phyloP scores from a whole-genome alignment of 2,888 invertebrate genomes.

The Pandemis corylana region DNA sequence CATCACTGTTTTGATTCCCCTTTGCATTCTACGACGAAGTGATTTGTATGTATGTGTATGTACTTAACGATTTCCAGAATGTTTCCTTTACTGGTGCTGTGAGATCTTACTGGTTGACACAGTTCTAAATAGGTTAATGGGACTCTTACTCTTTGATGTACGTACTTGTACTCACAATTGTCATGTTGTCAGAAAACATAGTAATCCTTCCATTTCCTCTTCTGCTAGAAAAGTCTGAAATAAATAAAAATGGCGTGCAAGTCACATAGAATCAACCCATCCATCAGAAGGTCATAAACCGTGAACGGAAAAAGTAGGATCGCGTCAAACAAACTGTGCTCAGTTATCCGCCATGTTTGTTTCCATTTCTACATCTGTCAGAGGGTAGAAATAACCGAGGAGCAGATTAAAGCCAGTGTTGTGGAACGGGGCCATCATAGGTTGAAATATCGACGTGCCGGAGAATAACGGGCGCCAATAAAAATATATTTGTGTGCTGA shows the following conservation, averaged over 20 bases:
- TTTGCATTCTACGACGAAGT: too few relatives aligned
- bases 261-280: constrained; percentile 3
- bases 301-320: constrained; percentile 20
- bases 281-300: constrained; percentile 1
- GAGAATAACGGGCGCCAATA: constrained; percentile 22
- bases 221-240: background rate
- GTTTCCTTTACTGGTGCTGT: too few relatives aligned
- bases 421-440: constrained; percentile 34
- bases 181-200: too few relatives aligned
- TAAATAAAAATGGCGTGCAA: background rate
- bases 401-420: constrained; percentile 39
- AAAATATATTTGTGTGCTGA: constrained; percentile 38
- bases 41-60: too few relatives aligned
- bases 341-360: constrained; percentile 36
- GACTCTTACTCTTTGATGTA: too few relatives aligned
- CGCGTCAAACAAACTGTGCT: constrained; percentile 11
- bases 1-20: too few relatives aligned
- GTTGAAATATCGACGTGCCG: constrained; percentile 35
- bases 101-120: too few relatives aligned
- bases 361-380: constrained; percentile 34
- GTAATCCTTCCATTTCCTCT: too few relatives aligned
- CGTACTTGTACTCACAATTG: too few relatives aligned
- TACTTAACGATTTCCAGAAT: too few relatives aligned
- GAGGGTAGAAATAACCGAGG: constrained; percentile 29
- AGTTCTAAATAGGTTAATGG: too few relatives aligned